Base-by-base conservation (phyloP, 1,140 invertebrate species). In the Camponotus floridanus region DNA sequence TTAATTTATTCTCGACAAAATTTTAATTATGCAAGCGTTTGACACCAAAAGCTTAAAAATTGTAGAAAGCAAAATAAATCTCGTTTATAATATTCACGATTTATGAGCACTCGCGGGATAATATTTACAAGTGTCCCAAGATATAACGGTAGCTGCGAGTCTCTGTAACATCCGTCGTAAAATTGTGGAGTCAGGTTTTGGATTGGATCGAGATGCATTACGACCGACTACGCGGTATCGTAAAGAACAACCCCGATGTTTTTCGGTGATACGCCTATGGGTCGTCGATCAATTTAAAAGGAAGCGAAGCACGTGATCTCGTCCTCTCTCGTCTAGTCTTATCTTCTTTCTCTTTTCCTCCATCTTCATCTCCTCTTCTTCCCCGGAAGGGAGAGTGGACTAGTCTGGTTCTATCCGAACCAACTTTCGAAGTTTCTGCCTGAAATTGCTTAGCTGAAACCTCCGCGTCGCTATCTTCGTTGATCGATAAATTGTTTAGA, bases 211-310 rank as follows among this genome's bases (percentile, higher is more conserved):
- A 48, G 51, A 45, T 45, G 67, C 55, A 33, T 73, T 81, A 73
- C 33, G 21, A 55, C n/a, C 76, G 45, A 2, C 33, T 36, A 61
- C 21, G 78, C 26, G 18, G 55, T 13, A 15, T 73, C 57, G 55
- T 73, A 48, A 73, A 61, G 67, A 70, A 39, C 26, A 48, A 39
- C 26, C 11, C 55, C 26, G 55, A 74, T 74, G 55, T 73, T 83
- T 74, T 83, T 74, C 51, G 42, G 18, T n/a, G 79, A 83, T 83
- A 83, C 79, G 79, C 79, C 79, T 61, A 83, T 83, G 79, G 79
- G 9, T 83, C 79, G 55, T 83, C 68, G 68, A 83, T 83, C 79
- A 83, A 83, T 83, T 83, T 83, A 83, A 83, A 83, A 83, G 79
- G 79, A 83, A 83, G 55, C 79, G 55, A 83, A 83, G 55, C 79